Percentiles rank a stretch among this genome's conserved stretches.
Evolutionary conservation across 2,888 invertebrate species (phyloP).

Genomic region (Heliconius sara): DNA sequence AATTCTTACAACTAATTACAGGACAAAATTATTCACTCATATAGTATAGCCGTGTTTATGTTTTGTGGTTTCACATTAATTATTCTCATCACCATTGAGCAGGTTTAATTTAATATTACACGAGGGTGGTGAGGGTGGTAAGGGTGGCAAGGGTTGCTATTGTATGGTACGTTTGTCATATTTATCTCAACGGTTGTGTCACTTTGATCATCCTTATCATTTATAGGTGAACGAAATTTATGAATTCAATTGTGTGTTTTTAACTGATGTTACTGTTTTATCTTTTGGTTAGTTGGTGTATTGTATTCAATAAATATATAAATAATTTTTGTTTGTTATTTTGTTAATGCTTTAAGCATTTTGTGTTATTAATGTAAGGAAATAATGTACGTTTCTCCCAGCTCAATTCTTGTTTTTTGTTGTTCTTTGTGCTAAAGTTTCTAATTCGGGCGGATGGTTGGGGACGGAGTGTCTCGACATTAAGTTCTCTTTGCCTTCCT

Average conservation of each 20-base stretch:
- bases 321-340: neutral
- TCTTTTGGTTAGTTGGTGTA: neutral
- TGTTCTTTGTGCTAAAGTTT: too few species aligned
- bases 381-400: too few species aligned
- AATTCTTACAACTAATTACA: conserved; percentile 38
- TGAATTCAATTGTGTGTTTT: neutral
- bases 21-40: conserved; percentile 38
- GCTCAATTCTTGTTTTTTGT: too few species aligned
- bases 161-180: conserved; percentile 36
- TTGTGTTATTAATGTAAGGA: too few species aligned
- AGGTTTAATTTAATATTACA: conserved; percentile 47
- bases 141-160: conserved; percentile 45
- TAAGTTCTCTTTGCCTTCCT: neutral
- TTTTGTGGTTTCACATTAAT: conserved; percentile 44
- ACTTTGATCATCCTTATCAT: conserved; percentile 15
- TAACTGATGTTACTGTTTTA: neutral
- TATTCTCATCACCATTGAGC: conserved; percentile 39
- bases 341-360: too few species aligned
- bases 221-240: conserved; percentile 2
- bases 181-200: conserved; percentile 12
- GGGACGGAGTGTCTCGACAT: neutral
- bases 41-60: conserved; percentile 38
- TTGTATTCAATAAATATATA: neutral
- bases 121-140: conserved; percentile 12
- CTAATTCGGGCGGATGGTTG: neutral